Percentiles rank a stretch among this genome's conserved stretches.
Conservation (phyloP, 1,140 invertebrate genomes). For the Coboldia fuscipes region DNA sequence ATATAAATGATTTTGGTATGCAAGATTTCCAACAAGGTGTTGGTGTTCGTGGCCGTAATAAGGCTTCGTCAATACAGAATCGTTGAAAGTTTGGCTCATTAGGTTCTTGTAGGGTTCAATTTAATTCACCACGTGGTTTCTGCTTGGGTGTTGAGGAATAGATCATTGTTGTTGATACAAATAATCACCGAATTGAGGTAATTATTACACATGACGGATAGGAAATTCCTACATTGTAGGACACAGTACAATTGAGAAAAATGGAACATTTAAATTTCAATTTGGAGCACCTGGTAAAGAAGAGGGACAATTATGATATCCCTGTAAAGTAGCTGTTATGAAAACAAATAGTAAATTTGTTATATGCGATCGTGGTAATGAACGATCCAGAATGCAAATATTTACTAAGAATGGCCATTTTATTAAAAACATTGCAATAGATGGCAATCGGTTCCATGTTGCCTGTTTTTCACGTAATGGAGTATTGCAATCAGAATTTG, state of each 20-base stretch:
- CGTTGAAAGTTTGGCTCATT: slow-evolving; percentile 85
- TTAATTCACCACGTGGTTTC: slow-evolving; percentile 93
- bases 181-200: slow-evolving; percentile 87
- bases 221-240: too few relatives aligned
- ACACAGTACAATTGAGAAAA: slow-evolving; percentile 82
- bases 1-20: slow-evolving; percentile 13
- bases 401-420: slow-evolving; percentile 74
- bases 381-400: slow-evolving; percentile 90
- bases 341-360: slow-evolving; percentile 74
- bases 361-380: slow-evolving; percentile 89
- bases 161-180: slow-evolving; percentile 88
- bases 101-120: slow-evolving; percentile 76
- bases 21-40: slow-evolving; percentile 12
- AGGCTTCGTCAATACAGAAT: slow-evolving; percentile 64
- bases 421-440: slow-evolving; percentile 83
- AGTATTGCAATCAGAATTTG: slow-evolving; percentile 74
- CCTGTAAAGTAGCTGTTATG: slow-evolving; percentile 86
- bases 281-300: slow-evolving; percentile 82
- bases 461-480: slow-evolving; percentile 80
- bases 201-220: too few relatives aligned
- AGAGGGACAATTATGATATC: slow-evolving; percentile 92
- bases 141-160: slow-evolving; percentile 86
- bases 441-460: slow-evolving; percentile 93
- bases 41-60: slow-evolving; percentile 32
- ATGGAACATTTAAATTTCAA: slow-evolving; percentile 68